These are phyloP conservation scores for Proterorhinus semilunaris DNA, from an alignment of 2,113 vertebrate species.

Conservation along the genomic window DNA sequence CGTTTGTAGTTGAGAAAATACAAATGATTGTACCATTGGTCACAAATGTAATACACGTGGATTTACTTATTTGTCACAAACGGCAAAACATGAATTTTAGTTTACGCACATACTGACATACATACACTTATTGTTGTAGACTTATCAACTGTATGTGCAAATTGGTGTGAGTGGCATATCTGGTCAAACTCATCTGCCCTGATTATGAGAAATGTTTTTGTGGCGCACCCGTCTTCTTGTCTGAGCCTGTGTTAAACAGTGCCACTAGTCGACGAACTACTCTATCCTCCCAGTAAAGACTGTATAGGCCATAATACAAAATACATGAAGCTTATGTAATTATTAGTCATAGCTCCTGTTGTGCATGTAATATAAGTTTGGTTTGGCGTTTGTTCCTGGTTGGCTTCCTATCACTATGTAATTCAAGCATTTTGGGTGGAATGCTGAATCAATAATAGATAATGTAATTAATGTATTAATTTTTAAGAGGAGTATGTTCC, in stretches of 20 bases:
- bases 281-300: constrained; percentile 10
- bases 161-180: constrained; percentile 6
- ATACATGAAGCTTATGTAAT: background rate
- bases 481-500: too few relatives aligned
- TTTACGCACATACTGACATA: background rate
- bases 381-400: constrained; percentile 10
- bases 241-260: constrained; percentile 59
- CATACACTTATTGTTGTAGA: background rate
- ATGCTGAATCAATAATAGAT: too few relatives aligned
- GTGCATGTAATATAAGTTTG: constrained; percentile 15
- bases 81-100: too few relatives aligned
- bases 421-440: background rate
- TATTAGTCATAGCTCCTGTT: background rate
- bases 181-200: background rate
- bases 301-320: background rate
- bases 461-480: too few relatives aligned
- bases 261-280: constrained; percentile 16
- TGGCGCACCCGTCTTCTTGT: constrained; percentile 66
- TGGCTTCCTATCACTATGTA: constrained; percentile 15
- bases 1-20: too few relatives aligned
- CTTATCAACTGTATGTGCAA: background rate
- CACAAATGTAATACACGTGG: too few relatives aligned
- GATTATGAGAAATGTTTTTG: background rate
- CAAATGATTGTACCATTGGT: too few relatives aligned
- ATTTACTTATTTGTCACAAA: too few relatives aligned